Evolutionary conservation across 53 echinoderm and acorn worm species (phyloP), one percentile per base, ranked within the genome.

Genomic region (Crossaster papposus): DNA sequence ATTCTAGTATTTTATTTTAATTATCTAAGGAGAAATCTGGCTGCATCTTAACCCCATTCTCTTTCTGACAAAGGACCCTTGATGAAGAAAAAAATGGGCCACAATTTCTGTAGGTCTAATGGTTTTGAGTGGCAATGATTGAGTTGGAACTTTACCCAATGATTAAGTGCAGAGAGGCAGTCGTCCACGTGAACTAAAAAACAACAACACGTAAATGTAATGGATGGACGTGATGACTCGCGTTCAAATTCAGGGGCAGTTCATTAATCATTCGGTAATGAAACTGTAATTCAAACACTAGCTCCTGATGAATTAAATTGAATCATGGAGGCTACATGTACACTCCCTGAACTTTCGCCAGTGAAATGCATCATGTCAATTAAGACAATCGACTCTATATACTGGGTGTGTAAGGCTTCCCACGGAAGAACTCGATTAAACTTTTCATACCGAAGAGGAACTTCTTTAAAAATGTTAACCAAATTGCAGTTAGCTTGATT

Each of bases 321-420:
- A 50, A 51, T 44, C 78, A 14, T 51, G 51, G 22, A 78, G 26
- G 51, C 74, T 34, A 5, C n/a, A n/a, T n/a, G n/a, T n/a, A n/a
- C 34, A 73, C 74, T 34, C 34, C 74, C 74, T 73, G 74, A 73
- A 73, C 78, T 44, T 78, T 51, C n/a, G 11, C 26, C 78, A 26
- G 51, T 50, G 50, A 78, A 78, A 78, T 78, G 78, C 78, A 78
- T 78, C 78, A 33, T 35, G 35, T 35, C 34, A 74, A 74, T 36
- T 74, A 74, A 74, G 74, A 34, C 33, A 13, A 18, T 74, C 74
- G 18, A 17, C 18, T 32, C 62, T 8, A 53, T 30, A 18, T 17
- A 14, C 12, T 30, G n/a, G 26, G 30, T 26, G 28, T n/a, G 50
- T n/a, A 79, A 17, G 2, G 52, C 79, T 23, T 26, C 55, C 62